Conservation (phyloP, 2,888 invertebrate genomes). For the Plagodis dolabraria region DNA sequence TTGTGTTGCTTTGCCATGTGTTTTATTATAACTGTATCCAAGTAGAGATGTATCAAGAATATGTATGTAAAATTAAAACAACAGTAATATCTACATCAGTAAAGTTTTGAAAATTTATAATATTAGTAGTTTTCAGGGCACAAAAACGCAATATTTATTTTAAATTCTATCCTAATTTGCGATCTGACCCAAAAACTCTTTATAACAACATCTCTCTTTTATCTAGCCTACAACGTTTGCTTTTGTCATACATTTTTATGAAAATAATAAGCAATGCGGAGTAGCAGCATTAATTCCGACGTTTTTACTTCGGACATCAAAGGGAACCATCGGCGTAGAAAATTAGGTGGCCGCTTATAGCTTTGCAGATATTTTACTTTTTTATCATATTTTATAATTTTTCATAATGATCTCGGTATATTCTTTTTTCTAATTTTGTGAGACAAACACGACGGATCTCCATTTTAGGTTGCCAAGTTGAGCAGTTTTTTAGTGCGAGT, state of each 20-base stretch:
- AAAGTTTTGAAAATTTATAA: too few species aligned
- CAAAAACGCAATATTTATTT: too few species aligned
- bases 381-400: conserved; percentile 9
- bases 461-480: too few species aligned
- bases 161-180: not conserved
- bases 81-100: too few species aligned
- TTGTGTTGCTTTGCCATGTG: too few species aligned
- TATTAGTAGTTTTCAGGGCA: too few species aligned
- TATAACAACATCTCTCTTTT: not conserved
- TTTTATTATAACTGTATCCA: too few species aligned
- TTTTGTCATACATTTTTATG: conserved; percentile 4
- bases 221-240: not conserved
- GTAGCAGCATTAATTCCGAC: conserved; percentile 36
- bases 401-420: conserved; percentile 2
- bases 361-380: conserved; percentile 14
- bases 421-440: too few species aligned
- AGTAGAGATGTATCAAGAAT: too few species aligned
- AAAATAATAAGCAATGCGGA: conserved; percentile 40
- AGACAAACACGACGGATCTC: too few species aligned
- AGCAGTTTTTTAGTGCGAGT: too few species aligned
- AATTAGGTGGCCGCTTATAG: conserved; percentile 45
- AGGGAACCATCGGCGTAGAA: conserved; percentile 51
- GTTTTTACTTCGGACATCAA: conserved; percentile 50
- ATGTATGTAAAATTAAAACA: too few species aligned
- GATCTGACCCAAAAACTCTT: conserved; percentile 1